Percentiles rank a stretch among this genome's conserved stretches.
Conservation (phyloP, 2,888 invertebrate species). For the Maniola hyperantus region DNA sequence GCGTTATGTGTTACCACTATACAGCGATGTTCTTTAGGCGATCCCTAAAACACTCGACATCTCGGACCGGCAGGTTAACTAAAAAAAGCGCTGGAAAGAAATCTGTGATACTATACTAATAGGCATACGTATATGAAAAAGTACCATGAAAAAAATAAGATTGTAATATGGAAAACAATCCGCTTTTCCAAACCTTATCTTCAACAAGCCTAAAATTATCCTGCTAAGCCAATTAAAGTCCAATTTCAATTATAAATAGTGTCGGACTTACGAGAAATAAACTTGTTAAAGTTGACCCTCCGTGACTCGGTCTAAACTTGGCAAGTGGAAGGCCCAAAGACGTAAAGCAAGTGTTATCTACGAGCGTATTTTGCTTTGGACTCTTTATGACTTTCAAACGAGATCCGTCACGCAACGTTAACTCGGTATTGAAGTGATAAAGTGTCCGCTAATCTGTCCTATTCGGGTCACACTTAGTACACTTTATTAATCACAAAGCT, state of each 20-base stretch:
- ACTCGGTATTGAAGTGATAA: conserved; percentile 82
- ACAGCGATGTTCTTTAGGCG: too few species aligned
- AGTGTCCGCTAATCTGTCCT: conserved; percentile 82
- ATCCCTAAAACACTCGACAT: too few species aligned
- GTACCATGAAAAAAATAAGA: not conserved
- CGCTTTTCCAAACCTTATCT: not conserved
- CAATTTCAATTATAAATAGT: conserved; percentile 77
- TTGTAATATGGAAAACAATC: not conserved
- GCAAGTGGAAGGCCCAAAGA: conserved; percentile 77
- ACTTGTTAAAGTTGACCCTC: conserved; percentile 71
- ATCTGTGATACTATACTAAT: too few species aligned
- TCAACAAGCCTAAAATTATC: conserved; percentile 41
- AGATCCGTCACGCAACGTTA: conserved; percentile 82
- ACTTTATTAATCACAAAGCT: conserved; percentile 83
- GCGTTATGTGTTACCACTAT: too few species aligned
- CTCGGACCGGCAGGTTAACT: too few species aligned
- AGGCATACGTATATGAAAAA: too few species aligned
- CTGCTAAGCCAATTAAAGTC: conserved; percentile 60
- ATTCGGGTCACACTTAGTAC: conserved; percentile 82
- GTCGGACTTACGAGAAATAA: conserved; percentile 64
- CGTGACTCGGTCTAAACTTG: conserved; percentile 64
- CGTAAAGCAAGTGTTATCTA: conserved; percentile 80
- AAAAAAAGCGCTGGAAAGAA: too few species aligned
- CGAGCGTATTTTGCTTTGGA: conserved; percentile 80
- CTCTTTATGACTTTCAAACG: conserved; percentile 82